Evolutionary conservation across 2,113 vertebrate species (phyloP), one percentile per base, ranked within the genome.

Genomic region (Callospermophilus lateralis): DNA sequence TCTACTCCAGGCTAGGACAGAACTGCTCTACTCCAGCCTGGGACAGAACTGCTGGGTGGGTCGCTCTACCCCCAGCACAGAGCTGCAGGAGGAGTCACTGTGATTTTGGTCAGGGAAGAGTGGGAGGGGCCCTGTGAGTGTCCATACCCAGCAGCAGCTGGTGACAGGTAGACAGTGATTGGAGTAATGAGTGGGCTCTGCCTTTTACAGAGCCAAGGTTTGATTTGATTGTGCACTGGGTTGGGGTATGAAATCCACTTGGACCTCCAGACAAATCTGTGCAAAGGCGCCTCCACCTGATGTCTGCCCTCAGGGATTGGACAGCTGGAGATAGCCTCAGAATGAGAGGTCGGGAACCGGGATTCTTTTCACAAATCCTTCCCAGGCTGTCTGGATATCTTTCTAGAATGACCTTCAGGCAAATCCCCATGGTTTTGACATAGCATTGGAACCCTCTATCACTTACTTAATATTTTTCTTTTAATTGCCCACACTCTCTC

Each of bases 11-110:
- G 94, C 79, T 96, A 10, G n/a, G 96, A 34, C 13, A 1, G 88
- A 96, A 92, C 97, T 96, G 90, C 74, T 61, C 96, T 97, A 90
- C 89, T 96, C 92, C 68, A 79, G 34, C 93, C 79, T 96, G 16
- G n/a, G 96, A 34, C 13, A 1, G 88, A 96, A 89, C 97, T 96
- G 90, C 74, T 61, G 84, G 67, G 83, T 61, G 84, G 67, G 83
- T 80, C 84, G 76, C 70, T 45, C 45, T 45, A 45, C 74, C 96
- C 73, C 32, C 26, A 90, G 42, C 74, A 70, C 93, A 61, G 65
- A 2, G 32, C 37, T 76, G 37, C 61, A 15, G 51, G 12, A 55
- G 9, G 91, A 78, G 84, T 73, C 32, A 55, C 68, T 0, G 5
- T 37, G 96, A 80, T 89, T 68, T 0, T 39, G 65, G 16, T 83